Conservation (phyloP, 2,113 vertebrate species). For the Coturnix japonica region DNA sequence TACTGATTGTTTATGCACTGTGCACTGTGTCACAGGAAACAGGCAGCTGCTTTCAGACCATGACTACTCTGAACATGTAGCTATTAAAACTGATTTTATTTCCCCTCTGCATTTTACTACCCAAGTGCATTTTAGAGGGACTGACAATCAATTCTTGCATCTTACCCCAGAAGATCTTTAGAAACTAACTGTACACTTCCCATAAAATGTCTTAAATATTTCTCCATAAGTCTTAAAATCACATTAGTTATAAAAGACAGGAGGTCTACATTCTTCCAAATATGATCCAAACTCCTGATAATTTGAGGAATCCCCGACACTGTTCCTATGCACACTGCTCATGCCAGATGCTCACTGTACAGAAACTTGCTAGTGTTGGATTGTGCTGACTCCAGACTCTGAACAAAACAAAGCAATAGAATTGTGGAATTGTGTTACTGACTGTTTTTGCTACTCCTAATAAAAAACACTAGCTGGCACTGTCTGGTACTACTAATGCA, state of each 20-base stretch:
- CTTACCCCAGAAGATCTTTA: slow-evolving; percentile 2
- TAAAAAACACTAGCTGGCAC: slow-evolving; percentile 52
- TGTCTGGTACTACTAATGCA: background rate
- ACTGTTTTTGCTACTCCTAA: slow-evolving; percentile 15
- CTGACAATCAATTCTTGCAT: background rate
- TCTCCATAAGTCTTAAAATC: slow-evolving; percentile 40
- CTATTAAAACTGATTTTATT: slow-evolving; percentile 49
- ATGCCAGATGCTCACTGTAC: slow-evolving; percentile 17
- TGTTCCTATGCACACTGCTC: slow-evolving; percentile 1
- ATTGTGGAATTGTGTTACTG: background rate
- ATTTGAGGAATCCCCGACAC: slow-evolving; percentile 14
- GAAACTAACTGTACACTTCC: slow-evolving; percentile 17
- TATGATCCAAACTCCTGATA: slow-evolving; percentile 55
- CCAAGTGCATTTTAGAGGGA: background rate
- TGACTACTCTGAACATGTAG: background rate
- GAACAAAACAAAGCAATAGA: slow-evolving; percentile 15
- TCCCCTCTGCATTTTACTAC: slow-evolving; percentile 16
- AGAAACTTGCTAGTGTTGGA: slow-evolving; percentile 19
- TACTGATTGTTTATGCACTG: slow-evolving; percentile 30
- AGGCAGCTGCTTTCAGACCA: background rate
- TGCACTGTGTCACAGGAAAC: background rate
- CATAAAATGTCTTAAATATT: slow-evolving; percentile 37
- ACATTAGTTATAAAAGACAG: slow-evolving; percentile 64
- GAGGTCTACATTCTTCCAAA: slow-evolving; percentile 41
- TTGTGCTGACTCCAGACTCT: background rate